phyloP scores from a whole-genome alignment of 2,888 invertebrate species.

The Periphyllus acericola region DNA sequence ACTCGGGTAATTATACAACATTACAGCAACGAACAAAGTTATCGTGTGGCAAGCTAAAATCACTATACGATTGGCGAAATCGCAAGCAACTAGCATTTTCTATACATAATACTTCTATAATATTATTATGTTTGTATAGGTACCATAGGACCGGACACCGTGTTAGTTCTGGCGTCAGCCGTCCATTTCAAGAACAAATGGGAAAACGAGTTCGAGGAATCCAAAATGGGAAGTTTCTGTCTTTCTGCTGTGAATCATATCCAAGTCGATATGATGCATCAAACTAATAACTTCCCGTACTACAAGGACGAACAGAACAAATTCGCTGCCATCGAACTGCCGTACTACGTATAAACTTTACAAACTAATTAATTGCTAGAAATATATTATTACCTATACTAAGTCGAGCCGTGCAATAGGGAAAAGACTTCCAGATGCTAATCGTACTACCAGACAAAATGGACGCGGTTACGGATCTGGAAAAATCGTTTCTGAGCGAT shows the following conservation, averaged over 20 bases:
- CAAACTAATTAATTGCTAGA: neutral
- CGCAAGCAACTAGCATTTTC: neutral
- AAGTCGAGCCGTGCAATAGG: neutral
- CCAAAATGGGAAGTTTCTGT: slow-evolving; percentile 71
- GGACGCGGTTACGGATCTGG: slow-evolving; percentile 74
- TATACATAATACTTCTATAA: neutral
- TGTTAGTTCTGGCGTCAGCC: slow-evolving; percentile 29
- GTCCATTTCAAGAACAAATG: slow-evolving; percentile 26
- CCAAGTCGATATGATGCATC: slow-evolving; percentile 79
- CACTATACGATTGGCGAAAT: neutral
- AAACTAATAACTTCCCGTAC: slow-evolving; percentile 71
- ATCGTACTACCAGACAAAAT: slow-evolving; percentile 79
- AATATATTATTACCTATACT: neutral
- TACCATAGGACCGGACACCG: neutral
- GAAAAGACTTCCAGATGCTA: slow-evolving; percentile 76
- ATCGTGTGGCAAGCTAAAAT: too few species aligned
- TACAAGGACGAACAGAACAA: slow-evolving; percentile 68
- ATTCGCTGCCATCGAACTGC: slow-evolving; percentile 76
- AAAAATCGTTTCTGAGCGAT: slow-evolving; percentile 66
- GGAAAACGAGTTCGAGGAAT: neutral
- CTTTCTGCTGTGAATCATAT: slow-evolving; percentile 70
- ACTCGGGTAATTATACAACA: neutral
- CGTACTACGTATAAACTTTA: slow-evolving; percentile 71
- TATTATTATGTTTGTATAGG: neutral
- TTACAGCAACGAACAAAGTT: neutral